These are phyloP conservation scores for Philaenus spumarius DNA, from an alignment of 1,140 invertebrate species.

Conservation along the genomic window DNA sequence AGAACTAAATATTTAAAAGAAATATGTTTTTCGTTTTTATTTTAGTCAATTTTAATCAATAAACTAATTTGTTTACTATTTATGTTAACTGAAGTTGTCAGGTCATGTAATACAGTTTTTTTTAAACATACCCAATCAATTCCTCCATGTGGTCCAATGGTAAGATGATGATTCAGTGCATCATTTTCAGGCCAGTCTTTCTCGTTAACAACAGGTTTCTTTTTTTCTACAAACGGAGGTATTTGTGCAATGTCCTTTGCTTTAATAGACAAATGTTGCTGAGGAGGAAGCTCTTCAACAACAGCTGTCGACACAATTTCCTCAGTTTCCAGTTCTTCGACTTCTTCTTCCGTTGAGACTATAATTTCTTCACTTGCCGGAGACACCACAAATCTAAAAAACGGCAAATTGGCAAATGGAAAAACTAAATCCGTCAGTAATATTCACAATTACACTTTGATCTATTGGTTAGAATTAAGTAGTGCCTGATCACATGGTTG, in stretches of 20 bases:
- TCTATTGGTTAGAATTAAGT: neutral
- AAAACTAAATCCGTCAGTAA: no score
- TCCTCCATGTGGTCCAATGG: constrained; percentile 54
- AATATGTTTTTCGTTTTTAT: no score
- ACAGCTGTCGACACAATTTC: constrained; percentile 1
- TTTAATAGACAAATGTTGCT: neutral
- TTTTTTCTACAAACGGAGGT: neutral
- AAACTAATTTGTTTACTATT: no score
- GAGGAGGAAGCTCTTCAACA: constrained; percentile 1
- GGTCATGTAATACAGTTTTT: no score
- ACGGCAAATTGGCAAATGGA: no score
- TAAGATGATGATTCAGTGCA: constrained; percentile 45
- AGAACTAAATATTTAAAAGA: no score
- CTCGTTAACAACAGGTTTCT: neutral
- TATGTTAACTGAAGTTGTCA: no score
- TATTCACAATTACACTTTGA: no score
- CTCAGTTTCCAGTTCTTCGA: constrained; percentile 3
- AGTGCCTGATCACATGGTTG: no score
- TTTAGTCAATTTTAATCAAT: no score
- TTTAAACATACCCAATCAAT: constrained; percentile 48
- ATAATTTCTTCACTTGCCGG: constrained; percentile 17
- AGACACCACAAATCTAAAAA: constrained; percentile 26
- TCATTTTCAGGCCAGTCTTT: constrained; percentile 26
- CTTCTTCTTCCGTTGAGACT: constrained; percentile 3
- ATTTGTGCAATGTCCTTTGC: neutral